Conservation (phyloP, 2,113 vertebrate species). For the Mustelus asterias region DNA sequence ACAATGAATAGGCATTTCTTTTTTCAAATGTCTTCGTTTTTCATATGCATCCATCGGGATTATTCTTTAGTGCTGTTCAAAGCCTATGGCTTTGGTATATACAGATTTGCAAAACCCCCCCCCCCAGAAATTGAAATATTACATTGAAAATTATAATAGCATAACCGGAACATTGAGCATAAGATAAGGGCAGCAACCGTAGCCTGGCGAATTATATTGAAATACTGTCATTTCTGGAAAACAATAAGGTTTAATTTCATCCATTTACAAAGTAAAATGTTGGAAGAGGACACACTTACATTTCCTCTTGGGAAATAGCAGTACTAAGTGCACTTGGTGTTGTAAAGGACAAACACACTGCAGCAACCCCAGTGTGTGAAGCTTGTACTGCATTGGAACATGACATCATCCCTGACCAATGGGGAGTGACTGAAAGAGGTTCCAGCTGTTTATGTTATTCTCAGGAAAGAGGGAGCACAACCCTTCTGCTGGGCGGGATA, state of each 20-base stretch:
- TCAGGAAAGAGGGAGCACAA: background rate
- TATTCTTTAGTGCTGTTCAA: background rate
- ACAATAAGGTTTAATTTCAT: background rate
- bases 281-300: background rate
- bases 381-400: slow-evolving; percentile 32
- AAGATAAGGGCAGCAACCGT: background rate
- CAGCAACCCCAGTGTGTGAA: slow-evolving; percentile 30
- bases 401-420: slow-evolving; percentile 29
- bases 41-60: background rate
- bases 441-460: background rate
- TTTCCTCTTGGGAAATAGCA: background rate
- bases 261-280: background rate
- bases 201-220: background rate
- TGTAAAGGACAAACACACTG: slow-evolving; percentile 28
- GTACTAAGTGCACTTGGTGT: background rate
- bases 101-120: too few species aligned
- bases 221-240: background rate
- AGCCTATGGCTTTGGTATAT: background rate
- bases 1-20: background rate
- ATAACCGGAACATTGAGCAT: background rate
- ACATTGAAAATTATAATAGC: background rate
- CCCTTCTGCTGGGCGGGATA: background rate
- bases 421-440: background rate
- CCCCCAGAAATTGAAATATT: background rate
- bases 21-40: background rate